phyloP scores from a whole-genome alignment of 2,797 vertebrate species.

The Rhabdophis nuchalis region DNA sequence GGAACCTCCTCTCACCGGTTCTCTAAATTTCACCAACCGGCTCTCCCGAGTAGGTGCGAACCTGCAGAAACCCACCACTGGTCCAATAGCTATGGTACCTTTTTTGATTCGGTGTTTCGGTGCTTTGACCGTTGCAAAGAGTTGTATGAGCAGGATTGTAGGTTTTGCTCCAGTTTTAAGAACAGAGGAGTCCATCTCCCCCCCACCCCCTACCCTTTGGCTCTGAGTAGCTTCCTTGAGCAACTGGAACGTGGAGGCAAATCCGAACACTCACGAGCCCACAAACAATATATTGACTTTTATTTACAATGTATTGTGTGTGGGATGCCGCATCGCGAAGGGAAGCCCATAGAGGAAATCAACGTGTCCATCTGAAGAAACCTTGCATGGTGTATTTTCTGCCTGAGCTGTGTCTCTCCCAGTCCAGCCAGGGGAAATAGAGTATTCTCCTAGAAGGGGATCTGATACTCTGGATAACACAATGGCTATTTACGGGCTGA shows the following conservation, averaged over 20 bases:
- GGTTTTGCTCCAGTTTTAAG: neutral
- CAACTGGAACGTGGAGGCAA: neutral
- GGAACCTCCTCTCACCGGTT: too few species aligned
- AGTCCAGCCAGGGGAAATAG: neutral
- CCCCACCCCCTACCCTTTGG: neutral
- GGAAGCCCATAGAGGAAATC: neutral
- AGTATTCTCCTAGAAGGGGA: slow-evolving; percentile 2
- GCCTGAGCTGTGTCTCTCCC: neutral
- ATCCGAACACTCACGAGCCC: neutral
- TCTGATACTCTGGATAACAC: slow-evolving; percentile 8
- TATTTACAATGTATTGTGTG: slow-evolving; percentile 17
- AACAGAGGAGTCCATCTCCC: too few species aligned
- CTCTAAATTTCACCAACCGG: too few species aligned
- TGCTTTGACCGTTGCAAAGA: neutral
- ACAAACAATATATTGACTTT: slow-evolving; percentile 30
- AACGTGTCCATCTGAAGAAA: neutral
- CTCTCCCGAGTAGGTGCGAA: too few species aligned
- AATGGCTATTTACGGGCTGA: slow-evolving; percentile 3
- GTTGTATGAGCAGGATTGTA: neutral
- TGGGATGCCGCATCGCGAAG: slow-evolving; percentile 2
- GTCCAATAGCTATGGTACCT: neutral
- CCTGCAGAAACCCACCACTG: too few species aligned
- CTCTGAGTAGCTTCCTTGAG: too few species aligned
- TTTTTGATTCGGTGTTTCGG: neutral
- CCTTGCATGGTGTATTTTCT: neutral